Percentiles rank a stretch among this genome's conserved stretches.
phyloP scores from a whole-genome alignment of 2,888 invertebrate species.

The Synergus gifuensis region DNA sequence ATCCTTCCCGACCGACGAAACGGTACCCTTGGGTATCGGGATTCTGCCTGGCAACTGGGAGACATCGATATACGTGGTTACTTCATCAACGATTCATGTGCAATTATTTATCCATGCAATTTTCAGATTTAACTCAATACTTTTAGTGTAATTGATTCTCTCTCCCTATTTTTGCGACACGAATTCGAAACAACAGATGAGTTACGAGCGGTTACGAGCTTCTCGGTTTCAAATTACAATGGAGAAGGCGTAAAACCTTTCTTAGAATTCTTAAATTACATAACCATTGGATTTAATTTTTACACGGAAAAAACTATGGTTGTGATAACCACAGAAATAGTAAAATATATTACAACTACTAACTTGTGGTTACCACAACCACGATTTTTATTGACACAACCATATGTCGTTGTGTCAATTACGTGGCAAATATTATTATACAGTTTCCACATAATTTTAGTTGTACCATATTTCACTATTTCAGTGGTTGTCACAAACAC shows the following conservation, averaged over 20 bases:
- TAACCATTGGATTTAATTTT: too few species aligned
- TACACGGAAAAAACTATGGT: too few species aligned
- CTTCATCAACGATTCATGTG: slow-evolving; percentile 43
- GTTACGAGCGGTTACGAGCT: not conserved
- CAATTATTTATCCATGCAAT: slow-evolving; percentile 15
- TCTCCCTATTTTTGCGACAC: not conserved
- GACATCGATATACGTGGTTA: slow-evolving; percentile 50
- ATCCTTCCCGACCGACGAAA: slow-evolving; percentile 48
- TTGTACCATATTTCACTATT: too few species aligned
- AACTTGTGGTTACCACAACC: too few species aligned
- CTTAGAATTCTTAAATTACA: too few species aligned
- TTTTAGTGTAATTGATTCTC: not conserved
- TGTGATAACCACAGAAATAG: too few species aligned
- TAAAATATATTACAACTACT: too few species aligned
- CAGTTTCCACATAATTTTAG: too few species aligned
- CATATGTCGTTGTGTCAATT: too few species aligned
- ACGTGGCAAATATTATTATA: too few species aligned
- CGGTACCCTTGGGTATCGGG: slow-evolving; percentile 46
- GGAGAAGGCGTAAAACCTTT: not conserved
- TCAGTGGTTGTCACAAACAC: too few species aligned
- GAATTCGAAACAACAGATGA: not conserved
- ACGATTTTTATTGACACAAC: too few species aligned
- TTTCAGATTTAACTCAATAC: not conserved
- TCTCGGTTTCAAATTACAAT: not conserved
- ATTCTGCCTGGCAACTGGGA: slow-evolving; percentile 48